Percentiles rank a stretch among this genome's conserved stretches.
Conservation (phyloP, 2,797 vertebrate species). For the Bucorvus abyssinicus region DNA sequence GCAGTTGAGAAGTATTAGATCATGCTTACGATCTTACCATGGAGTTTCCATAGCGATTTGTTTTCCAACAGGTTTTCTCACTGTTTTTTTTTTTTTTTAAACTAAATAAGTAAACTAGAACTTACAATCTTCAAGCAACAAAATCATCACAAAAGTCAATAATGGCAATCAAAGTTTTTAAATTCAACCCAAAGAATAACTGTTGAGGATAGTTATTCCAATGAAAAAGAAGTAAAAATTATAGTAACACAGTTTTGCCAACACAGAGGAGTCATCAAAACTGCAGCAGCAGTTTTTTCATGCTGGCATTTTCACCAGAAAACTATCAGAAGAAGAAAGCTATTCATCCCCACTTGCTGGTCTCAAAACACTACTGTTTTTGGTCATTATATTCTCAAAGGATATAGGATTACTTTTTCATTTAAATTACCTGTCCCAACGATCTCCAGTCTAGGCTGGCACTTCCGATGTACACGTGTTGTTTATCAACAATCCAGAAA, state of each 20-base stretch:
- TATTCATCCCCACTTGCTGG: background rate
- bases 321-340: background rate
- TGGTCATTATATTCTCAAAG: background rate
- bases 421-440: conserved; percentile 83
- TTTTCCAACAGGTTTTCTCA: background rate
- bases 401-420: background rate
- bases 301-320: background rate
- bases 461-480: conserved; percentile 94
- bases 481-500: conserved; percentile 96
- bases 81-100: background rate
- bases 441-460: conserved; percentile 93
- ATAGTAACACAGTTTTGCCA: background rate
- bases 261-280: background rate
- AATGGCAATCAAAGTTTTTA: background rate
- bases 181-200: background rate
- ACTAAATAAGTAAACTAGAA: background rate
- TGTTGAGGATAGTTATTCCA: background rate
- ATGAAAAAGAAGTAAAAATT: background rate
- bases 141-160: background rate
- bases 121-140: background rate
- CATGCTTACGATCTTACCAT: background rate
- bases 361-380: background rate
- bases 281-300: background rate
- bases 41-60: background rate
- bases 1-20: background rate